Evolutionary conservation across 2,113 vertebrate genomes (phyloP).

Genomic region (Rafetus swinhoei): DNA sequence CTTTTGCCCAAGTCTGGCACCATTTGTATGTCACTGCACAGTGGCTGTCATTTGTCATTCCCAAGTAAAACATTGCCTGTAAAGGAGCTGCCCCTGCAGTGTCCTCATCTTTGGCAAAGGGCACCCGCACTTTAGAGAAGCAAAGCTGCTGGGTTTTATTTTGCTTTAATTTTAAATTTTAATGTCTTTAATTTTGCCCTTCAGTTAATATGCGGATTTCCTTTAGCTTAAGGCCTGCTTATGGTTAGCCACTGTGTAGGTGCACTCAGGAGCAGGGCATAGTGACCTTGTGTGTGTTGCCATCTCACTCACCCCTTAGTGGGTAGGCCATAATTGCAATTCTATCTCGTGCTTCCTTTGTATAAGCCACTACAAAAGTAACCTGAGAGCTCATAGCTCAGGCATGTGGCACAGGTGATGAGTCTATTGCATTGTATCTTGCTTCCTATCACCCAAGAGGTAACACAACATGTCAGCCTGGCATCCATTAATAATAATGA

Average conservation of each 20-base stretch:
- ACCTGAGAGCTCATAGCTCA: background rate
- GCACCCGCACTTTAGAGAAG: background rate
- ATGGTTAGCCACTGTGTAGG: background rate
- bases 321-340: background rate
- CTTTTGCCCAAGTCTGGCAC: conserved; percentile 16
- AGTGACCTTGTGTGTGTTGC: background rate
- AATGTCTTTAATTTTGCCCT: background rate
- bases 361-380: background rate
- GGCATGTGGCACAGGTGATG: background rate
- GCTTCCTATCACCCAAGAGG: background rate
- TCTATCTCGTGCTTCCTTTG: background rate
- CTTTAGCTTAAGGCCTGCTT: background rate
- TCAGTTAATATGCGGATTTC: background rate
- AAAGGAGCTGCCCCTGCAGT: background rate
- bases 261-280: background rate
- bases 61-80: background rate
- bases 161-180: no score
- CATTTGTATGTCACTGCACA: background rate
- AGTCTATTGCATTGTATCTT: background rate
- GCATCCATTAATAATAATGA: background rate
- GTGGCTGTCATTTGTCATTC: conserved; percentile 35
- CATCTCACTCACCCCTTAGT: background rate
- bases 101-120: background rate
- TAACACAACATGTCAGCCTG: background rate
- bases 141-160: background rate